Evolutionary conservation across 2,888 invertebrate genomes (phyloP), one percentile per base, ranked within the genome.

Genomic region (Sphinx pinastri): DNA sequence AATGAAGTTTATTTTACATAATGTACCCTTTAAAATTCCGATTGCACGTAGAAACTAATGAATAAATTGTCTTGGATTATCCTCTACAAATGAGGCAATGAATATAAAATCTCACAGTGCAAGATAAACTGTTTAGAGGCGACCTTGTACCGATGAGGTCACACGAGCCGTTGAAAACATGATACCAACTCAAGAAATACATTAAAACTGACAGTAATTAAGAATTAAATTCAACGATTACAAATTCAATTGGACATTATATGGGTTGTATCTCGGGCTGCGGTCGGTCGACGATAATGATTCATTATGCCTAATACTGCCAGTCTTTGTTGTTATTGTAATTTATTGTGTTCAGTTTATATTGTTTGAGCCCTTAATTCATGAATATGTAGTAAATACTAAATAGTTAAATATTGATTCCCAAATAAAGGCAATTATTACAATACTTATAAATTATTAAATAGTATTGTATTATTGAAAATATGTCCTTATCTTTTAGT

Each of bases 91-190:
- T 8, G 4, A n/a, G 54, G 45, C 59, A 59, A 45, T n/a, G 59
- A 59, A 38, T n/a, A 59, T 59, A 59, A 60, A 60, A 47, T 47
- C 47, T 63, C 14, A 13, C 19, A 19, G 47, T 49, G 13, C 7
- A 16, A 51, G 14, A 60, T 54, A 69, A 12, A 38, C 19, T 38
- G 19, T 11, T 52, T 8, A 52, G 11, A 19, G 55, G 45, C 12
- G 52, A 57, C 70, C 67, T 70, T 59, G 67, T 14, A 45, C 8
- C 31, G 52, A 59, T 68, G 70, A 70, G 67, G 70, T 59, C 70
- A 70, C 19, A n/a, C 19, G 58, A 52, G n/a, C 67, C 52, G 59
- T 70, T 70, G 51, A 51, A 51, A 19, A 60, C 52, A 63, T 45
- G 54, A 38, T 38, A 63, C 52, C 14, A 57, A 68, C 14, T 68